Conservation (phyloP, 2,113 vertebrate genomes). For the Alosa alosa region DNA sequence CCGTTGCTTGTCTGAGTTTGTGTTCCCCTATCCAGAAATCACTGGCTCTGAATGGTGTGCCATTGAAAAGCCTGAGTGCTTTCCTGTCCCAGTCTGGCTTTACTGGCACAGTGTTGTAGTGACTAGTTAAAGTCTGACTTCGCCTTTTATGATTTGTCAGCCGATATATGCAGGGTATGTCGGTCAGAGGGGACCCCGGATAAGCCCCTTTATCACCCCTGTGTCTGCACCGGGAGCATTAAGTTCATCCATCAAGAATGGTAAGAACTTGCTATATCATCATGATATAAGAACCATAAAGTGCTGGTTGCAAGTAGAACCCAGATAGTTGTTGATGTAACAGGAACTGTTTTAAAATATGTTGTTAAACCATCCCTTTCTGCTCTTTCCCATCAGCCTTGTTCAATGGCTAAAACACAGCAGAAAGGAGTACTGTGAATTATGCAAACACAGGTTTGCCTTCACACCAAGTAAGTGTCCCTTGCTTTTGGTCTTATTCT, state of each 20-base stretch:
- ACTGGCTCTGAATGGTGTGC: not conserved
- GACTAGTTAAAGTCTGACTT: not conserved
- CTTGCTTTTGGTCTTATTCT: not conserved
- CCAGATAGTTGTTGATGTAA: not conserved
- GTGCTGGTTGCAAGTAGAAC: too few relatives aligned
- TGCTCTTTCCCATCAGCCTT: slow-evolving; percentile 78
- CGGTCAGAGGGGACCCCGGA: slow-evolving; percentile 96
- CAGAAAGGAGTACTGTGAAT: slow-evolving; percentile 99
- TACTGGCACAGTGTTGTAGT: not conserved
- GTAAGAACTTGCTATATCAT: slow-evolving; percentile 60
- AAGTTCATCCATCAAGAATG: slow-evolving; percentile 99
- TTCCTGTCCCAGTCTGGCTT: not conserved
- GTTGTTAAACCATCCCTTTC: not conserved
- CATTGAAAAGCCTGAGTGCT: not conserved
- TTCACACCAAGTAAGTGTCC: slow-evolving; percentile 96
- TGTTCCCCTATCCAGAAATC: not conserved
- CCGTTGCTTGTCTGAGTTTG: not conserved
- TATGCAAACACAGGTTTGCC: slow-evolving; percentile 99
- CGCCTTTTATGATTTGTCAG: slow-evolving; percentile 41
- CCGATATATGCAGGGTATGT: slow-evolving; percentile 98
- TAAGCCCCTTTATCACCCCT: slow-evolving; percentile 96
- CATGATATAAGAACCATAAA: not conserved
- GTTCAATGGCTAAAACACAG: slow-evolving; percentile 99
- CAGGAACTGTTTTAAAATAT: not conserved
- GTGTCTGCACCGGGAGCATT: slow-evolving; percentile 99